A percentile compares a stretch with the other conserved stretches of the same genome.
phyloP scores from a whole-genome alignment of 2,797 vertebrate species.

The Sebastes nivosus region DNA sequence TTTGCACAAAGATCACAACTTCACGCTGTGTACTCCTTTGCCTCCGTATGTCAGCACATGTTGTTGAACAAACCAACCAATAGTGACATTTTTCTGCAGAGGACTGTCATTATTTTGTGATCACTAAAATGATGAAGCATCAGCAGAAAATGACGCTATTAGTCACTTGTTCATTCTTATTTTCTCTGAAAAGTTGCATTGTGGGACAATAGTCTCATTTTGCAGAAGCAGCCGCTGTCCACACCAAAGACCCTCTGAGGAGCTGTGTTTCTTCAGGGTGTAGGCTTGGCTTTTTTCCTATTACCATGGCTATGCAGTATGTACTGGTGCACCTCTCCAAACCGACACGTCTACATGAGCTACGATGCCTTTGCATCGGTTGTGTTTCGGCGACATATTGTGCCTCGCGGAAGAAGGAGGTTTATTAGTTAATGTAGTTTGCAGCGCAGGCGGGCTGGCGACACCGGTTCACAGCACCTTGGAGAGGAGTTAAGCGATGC shows the following conservation, averaged over 20 bases:
- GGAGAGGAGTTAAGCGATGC: conserved; percentile 55
- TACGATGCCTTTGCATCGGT: conserved; percentile 30
- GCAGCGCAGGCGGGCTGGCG: conserved; percentile 13
- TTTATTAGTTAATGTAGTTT: conserved; percentile 60
- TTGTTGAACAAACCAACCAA: not conserved
- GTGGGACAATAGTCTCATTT: not conserved
- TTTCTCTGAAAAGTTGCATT: not conserved
- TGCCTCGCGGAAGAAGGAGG: conserved; percentile 19
- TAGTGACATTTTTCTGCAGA: not conserved
- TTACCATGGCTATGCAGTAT: conserved; percentile 26
- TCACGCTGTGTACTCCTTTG: not conserved
- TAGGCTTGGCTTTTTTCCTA: not conserved
- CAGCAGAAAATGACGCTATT: not conserved
- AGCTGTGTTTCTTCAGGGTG: not conserved
- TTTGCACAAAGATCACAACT: not conserved
- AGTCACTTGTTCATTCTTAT: not conserved
- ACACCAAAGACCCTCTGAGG: not conserved
- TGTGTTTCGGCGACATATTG: conserved; percentile 37
- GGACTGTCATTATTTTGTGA: not conserved
- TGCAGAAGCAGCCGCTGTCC: too few relatives aligned
- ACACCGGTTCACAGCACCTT: conserved; percentile 46
- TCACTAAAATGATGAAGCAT: not conserved
- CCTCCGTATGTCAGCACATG: not conserved
- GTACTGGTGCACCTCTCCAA: not conserved
- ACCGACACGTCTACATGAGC: not conserved